Evolutionary conservation across 1,140 invertebrate species (phyloP).

Genomic region (Condylostylus longicornis): DNA sequence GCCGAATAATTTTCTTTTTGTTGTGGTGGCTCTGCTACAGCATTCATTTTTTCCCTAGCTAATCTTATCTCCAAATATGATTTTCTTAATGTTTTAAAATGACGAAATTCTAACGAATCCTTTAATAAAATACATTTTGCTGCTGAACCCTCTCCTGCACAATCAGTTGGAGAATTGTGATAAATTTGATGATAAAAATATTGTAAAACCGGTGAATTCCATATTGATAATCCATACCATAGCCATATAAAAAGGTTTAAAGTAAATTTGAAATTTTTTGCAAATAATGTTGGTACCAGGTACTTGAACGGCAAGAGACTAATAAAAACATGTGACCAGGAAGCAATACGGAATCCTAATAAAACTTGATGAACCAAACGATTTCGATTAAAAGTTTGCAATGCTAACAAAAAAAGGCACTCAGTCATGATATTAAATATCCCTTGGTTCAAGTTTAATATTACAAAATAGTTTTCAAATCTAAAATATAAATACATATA

Average conservation of each 20-base stretch:
- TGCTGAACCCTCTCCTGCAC: conserved; percentile 27
- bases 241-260: conserved; percentile 26
- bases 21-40: conserved; percentile 14
- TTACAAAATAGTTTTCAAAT: conserved; percentile 30
- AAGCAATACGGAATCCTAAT: conserved; percentile 21
- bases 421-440: conserved; percentile 27
- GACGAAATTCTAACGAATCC: conserved; percentile 24
- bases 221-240: conserved; percentile 28
- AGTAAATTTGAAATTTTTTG: conserved; percentile 28
- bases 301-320: conserved; percentile 28
- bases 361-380: conserved; percentile 24
- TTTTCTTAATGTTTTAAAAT: conserved; percentile 25
- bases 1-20: conserved; percentile 17
- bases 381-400: conserved; percentile 21
- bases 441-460: conserved; percentile 23
- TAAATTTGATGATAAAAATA: conserved; percentile 31
- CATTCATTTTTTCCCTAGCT: conserved; percentile 19
- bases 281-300: conserved; percentile 26
- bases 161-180: conserved; percentile 24
- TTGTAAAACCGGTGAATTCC: conserved; percentile 29
- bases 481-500: conserved; percentile 9
- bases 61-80: conserved; percentile 27
- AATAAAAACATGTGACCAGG: conserved; percentile 25
- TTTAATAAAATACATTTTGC: conserved; percentile 27
- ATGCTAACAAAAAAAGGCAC: conserved; percentile 17